Conservation (phyloP, 2,113 vertebrate species). For the Lepidothrix coronata region DNA sequence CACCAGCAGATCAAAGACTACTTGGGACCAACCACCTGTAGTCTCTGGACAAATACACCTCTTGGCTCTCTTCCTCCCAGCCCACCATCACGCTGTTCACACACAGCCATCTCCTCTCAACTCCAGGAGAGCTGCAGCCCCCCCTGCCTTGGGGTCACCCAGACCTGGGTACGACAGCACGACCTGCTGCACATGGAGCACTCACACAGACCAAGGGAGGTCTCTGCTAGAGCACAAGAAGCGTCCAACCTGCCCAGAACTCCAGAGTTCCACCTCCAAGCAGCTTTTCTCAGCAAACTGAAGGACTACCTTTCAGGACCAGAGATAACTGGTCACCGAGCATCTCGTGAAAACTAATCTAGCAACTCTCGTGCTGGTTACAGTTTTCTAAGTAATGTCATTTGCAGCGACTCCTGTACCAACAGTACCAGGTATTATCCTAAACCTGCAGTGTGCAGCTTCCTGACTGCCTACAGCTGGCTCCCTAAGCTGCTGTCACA, state of each 20-base stretch:
- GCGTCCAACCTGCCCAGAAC: background rate
- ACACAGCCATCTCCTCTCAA: background rate
- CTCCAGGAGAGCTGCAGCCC: background rate
- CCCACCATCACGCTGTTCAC: background rate
- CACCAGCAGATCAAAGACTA: background rate
- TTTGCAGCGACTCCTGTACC: rapidly evolving
- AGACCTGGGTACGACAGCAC: rapidly evolving
- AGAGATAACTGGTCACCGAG: background rate
- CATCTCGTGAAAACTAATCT: background rate
- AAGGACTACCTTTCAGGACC: background rate
- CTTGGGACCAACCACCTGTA: rapidly evolving
- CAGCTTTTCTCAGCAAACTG: background rate
- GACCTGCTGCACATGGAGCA: background rate
- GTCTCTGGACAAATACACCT: background rate
- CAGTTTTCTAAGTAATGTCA: background rate
- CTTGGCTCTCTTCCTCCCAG: background rate
- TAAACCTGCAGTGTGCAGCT: background rate
- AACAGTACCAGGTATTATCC: rapidly evolving
- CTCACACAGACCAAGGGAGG: background rate
- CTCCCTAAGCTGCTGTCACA: background rate
- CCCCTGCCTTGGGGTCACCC: too few species aligned
- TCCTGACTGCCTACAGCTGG: background rate
- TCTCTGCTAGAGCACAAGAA: background rate
- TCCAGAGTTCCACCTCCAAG: background rate
- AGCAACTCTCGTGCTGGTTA: background rate